phyloP scores from a whole-genome alignment of 2,888 invertebrate species.

The Tridacna gigas region DNA sequence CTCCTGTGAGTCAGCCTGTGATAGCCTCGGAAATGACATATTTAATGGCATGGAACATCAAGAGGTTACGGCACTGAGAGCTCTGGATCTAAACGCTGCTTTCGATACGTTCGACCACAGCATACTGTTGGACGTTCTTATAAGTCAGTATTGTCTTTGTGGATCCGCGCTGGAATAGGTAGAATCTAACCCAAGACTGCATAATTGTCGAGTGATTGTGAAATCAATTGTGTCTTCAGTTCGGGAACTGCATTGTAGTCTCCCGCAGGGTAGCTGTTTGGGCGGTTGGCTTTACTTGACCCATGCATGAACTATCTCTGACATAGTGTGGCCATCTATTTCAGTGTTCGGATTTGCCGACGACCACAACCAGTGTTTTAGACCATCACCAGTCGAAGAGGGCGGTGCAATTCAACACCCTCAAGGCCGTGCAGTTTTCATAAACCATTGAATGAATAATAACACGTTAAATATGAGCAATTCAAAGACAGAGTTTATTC shows the following conservation, averaged over 20 bases:
- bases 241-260: background rate
- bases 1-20: background rate
- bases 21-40: background rate
- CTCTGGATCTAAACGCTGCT: background rate
- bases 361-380: background rate
- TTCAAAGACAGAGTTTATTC: too few species aligned
- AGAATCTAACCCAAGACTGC: too few species aligned
- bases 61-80: background rate
- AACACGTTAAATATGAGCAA: too few species aligned
- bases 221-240: background rate
- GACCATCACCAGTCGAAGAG: background rate
- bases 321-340: background rate
- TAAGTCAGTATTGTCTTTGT: background rate
- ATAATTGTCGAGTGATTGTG: background rate
- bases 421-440: background rate
- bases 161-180: background rate
- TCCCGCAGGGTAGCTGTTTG: background rate
- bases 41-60: background rate
- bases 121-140: background rate
- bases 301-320: background rate
- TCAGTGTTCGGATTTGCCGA: background rate
- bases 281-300: background rate
- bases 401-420: background rate
- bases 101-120: background rate
- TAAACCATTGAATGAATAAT: background rate